Evolutionary conservation across 2,113 vertebrate genomes (phyloP), one percentile per base, ranked within the genome.

Genomic region (Nibea coibor): DNA sequence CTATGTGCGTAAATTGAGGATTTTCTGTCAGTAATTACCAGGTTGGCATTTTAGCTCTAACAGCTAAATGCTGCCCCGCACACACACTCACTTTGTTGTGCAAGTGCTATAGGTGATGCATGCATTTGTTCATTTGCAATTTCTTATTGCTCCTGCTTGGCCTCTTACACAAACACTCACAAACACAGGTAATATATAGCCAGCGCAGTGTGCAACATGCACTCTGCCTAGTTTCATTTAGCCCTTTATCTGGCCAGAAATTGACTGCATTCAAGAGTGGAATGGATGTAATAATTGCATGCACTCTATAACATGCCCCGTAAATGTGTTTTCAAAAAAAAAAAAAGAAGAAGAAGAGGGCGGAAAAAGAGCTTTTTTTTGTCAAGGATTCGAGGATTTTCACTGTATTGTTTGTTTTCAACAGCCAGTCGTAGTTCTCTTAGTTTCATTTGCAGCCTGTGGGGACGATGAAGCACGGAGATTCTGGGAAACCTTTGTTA

Each of bases 231-330:
- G 80, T 91, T 93, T 92, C 81, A 93, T 93, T 93, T 89, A 87
- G 88, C 85, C 86, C 78, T 91, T 87, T 90, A 89, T 93, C 75
- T 87, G 80, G 51, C 64, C 67, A 83, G 85, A 91, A 92, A 93
- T 93, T 88, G 90, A 92, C 87, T 92, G 91, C 86, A 90, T 92
- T 93, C 90, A 88, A 65, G 81, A 86, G 83, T 85, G 87, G 89
- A 92, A 89, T 93, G 84, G 89, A 92, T 90, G 90, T 91, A 91
- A 91, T 91, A 90, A 94, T 92, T 92, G 86, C 88, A 86, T 92
- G 89, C 88, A 89, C 89, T 92, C 89, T 87, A 90, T 92, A 91
- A 82, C 88, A 89, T 93, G 84, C 83, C 75, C 78, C 0, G 43
- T 86, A 89, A 89, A 91, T 88, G 86, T 87, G 76, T 82, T 88